Percentiles rank a stretch among this genome's conserved stretches.
Evolutionary conservation across 2,888 invertebrate genomes (phyloP).

Genomic region (Tenthredo mesomela): DNA sequence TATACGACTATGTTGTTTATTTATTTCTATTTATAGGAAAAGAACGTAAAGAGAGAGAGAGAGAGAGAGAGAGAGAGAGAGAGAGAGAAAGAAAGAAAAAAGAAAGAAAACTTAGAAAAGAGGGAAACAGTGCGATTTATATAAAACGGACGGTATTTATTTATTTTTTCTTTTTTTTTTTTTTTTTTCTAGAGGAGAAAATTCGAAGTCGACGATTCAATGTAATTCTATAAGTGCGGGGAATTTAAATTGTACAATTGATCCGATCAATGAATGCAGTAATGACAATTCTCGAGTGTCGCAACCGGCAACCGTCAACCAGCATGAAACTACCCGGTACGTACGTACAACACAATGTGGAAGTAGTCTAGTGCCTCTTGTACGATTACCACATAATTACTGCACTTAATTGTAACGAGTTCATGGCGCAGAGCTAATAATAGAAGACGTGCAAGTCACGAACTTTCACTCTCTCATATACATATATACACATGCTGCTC

Average conservation of each 20-base stretch:
- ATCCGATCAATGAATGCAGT: slow-evolving; percentile 3
- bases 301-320: background rate
- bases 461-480: background rate
- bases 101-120: background rate
- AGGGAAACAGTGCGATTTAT: no score
- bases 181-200: background rate
- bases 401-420: slow-evolving; percentile 45
- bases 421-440: slow-evolving; percentile 32
- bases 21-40: background rate
- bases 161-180: background rate
- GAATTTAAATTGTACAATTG: background rate
- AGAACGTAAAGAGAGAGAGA: background rate
- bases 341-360: background rate
- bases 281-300: background rate
- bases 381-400: slow-evolving; percentile 44
- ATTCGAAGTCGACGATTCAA: background rate
- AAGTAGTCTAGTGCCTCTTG: background rate
- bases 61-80: background rate
- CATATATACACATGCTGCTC: background rate
- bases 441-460: slow-evolving; percentile 24
- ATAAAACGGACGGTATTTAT: background rate
- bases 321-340: background rate
- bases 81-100: background rate
- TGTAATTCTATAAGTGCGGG: background rate
- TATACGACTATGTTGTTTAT: background rate